Evolutionary conservation across 2,888 invertebrate species (phyloP).

Genomic region (Belgica antarctica): DNA sequence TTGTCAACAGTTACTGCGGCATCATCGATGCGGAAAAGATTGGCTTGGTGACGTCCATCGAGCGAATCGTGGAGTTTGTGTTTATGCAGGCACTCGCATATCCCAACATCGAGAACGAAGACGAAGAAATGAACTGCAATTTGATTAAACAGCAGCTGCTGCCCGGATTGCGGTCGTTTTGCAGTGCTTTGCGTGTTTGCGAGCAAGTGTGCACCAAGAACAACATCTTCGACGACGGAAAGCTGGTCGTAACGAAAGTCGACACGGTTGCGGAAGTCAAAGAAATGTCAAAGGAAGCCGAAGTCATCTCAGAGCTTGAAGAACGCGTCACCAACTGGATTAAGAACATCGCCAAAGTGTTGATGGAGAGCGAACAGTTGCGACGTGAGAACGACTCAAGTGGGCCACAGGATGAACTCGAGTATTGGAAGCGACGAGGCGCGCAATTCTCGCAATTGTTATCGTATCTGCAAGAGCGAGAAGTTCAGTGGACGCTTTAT

Average conservation of each 20-base stretch:
- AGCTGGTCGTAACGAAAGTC: slow-evolving; percentile 61
- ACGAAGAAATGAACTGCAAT: slow-evolving; percentile 73
- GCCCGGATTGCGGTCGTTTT: slow-evolving; percentile 80
- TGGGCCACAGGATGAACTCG: slow-evolving; percentile 91
- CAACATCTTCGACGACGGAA: slow-evolving; percentile 75
- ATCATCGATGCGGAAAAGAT: slow-evolving; percentile 74
- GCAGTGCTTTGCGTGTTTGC: slow-evolving; percentile 82
- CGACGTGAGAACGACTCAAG: slow-evolving; percentile 87
- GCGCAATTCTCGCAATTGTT: slow-evolving; percentile 89
- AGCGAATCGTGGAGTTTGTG: slow-evolving; percentile 82
- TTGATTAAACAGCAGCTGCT: slow-evolving; percentile 80
- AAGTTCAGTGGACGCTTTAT: slow-evolving; percentile 73
- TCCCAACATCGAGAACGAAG: slow-evolving; percentile 75
- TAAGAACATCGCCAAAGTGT: slow-evolving; percentile 74
- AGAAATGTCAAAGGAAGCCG: slow-evolving; percentile 66
- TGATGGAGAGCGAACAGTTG: slow-evolving; percentile 89
- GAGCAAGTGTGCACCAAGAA: slow-evolving; percentile 79
- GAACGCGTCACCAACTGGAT: slow-evolving; percentile 76
- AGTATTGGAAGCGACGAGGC: slow-evolving; percentile 93
- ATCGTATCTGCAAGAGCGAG: slow-evolving; percentile 70
- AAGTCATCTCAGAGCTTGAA: slow-evolving; percentile 66
- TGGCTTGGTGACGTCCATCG: slow-evolving; percentile 81
- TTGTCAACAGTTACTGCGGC: slow-evolving; percentile 65
- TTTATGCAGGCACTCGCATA: slow-evolving; percentile 87
- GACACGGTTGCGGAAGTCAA: slow-evolving; percentile 67